These are phyloP conservation scores for Alauda arvensis DNA, from an alignment of 2,797 vertebrate genomes.

Conservation along the genomic window DNA sequence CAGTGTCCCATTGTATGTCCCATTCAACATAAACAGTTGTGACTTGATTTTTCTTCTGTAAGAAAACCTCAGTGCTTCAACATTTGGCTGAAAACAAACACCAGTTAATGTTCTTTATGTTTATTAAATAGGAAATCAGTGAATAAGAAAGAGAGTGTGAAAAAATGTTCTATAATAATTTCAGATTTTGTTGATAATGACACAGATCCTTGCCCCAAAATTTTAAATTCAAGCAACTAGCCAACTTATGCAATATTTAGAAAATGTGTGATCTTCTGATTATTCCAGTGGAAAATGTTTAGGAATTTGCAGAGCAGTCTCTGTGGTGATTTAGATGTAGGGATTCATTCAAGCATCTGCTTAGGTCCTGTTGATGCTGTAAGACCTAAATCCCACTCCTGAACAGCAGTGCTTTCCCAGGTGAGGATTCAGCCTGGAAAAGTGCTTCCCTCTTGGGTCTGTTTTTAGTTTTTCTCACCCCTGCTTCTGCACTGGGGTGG, in stretches of 20 bases:
- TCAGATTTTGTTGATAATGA: constrained; percentile 19
- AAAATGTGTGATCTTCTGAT: constrained; percentile 19
- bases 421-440: not conserved
- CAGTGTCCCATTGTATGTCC: not conserved
- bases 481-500: not conserved
- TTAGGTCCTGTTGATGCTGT: not conserved
- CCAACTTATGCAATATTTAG: constrained; percentile 34
- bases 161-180: constrained; percentile 12
- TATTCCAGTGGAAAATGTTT: constrained; percentile 25
- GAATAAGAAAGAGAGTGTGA: constrained; percentile 17
- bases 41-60: not conserved
- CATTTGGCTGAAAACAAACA: constrained; percentile 33
- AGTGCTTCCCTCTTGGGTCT: not conserved
- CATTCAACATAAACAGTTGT: not conserved
- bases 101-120: constrained; percentile 22
- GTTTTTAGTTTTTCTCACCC: not conserved
- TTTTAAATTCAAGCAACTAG: constrained; percentile 23
- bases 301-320: not conserved
- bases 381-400: constrained; percentile 1
- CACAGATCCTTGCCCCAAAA: constrained; percentile 14
- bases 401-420: not conserved
- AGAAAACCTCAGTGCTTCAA: not conserved
- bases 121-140: constrained; percentile 44
- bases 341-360: not conserved
- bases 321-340: constrained; percentile 6